Evolutionary conservation across 2,113 vertebrate species (phyloP).

Genomic region (Daboia siamensis): DNA sequence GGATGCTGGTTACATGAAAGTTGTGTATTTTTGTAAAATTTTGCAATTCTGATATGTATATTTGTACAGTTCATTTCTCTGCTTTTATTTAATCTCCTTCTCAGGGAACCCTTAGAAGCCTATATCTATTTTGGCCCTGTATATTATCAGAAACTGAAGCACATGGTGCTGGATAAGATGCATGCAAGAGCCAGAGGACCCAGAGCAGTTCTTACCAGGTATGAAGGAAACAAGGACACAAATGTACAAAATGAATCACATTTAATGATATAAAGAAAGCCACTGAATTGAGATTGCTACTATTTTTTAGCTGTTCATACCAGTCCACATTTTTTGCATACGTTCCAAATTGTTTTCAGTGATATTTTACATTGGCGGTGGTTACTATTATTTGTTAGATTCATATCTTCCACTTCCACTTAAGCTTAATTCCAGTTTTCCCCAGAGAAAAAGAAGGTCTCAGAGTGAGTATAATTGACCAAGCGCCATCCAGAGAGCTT

Average conservation of each 20-base stretch:
- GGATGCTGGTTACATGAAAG: background rate
- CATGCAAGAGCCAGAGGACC: constrained; percentile 94
- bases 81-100: background rate
- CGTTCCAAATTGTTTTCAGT: background rate
- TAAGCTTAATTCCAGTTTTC: background rate
- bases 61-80: background rate
- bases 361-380: background rate
- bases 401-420: background rate
- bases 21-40: background rate
- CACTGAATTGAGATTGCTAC: background rate
- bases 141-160: constrained; percentile 98
- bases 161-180: constrained; percentile 99
- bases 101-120: constrained; percentile 91
- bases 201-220: constrained; percentile 96
- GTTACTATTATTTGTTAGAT: background rate
- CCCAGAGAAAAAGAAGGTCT: background rate
- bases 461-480: background rate
- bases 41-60: background rate
- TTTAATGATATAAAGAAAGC: background rate
- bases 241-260: background rate
- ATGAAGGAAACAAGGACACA: constrained; percentile 12
- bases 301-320: background rate
- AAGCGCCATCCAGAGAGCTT: background rate
- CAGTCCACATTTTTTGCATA: background rate
- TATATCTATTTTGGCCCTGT: constrained; percentile 98